A percentile compares a stretch with the other conserved stretches of the same genome.
Conservation (phyloP, 2,113 vertebrate genomes). For the Ammospiza caudacuta region DNA sequence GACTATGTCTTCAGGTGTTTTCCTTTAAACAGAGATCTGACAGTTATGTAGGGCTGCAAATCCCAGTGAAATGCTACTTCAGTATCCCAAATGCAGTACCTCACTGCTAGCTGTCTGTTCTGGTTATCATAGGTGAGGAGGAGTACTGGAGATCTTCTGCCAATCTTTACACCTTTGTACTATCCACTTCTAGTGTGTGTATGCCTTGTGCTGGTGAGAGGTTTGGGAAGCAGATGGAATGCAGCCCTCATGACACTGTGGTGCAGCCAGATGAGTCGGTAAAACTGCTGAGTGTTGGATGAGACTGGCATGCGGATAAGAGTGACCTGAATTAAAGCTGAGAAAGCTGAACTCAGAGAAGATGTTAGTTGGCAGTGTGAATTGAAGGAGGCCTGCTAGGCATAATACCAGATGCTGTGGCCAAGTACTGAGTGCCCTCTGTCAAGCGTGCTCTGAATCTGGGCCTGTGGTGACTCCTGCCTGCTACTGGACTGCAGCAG, state of each 20-base stretch:
- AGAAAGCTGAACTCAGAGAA: background rate
- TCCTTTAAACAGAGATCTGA: background rate
- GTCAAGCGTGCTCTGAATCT: background rate
- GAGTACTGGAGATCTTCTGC: background rate
- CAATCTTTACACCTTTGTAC: rapidly evolving
- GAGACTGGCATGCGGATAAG: background rate
- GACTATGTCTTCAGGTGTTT: background rate
- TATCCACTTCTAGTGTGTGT: background rate
- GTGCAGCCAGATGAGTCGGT: background rate
- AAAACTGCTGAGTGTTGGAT: background rate
- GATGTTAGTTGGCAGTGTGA: background rate
- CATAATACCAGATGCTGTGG: background rate
- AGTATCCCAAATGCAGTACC: background rate
- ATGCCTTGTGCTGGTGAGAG: background rate
- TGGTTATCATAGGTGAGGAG: background rate
- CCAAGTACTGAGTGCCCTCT: background rate
- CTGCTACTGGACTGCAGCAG: background rate
- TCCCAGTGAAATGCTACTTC: background rate
- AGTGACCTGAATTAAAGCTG: background rate
- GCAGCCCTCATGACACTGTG: background rate
- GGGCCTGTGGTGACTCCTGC: background rate
- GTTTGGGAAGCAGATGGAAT: background rate
- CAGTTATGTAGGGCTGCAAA: background rate
- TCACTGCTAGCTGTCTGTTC: background rate
- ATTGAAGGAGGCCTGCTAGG: background rate